Evolutionary conservation across 2,888 invertebrate genomes (phyloP).

Genomic region (Drosophila mayaguana): DNA sequence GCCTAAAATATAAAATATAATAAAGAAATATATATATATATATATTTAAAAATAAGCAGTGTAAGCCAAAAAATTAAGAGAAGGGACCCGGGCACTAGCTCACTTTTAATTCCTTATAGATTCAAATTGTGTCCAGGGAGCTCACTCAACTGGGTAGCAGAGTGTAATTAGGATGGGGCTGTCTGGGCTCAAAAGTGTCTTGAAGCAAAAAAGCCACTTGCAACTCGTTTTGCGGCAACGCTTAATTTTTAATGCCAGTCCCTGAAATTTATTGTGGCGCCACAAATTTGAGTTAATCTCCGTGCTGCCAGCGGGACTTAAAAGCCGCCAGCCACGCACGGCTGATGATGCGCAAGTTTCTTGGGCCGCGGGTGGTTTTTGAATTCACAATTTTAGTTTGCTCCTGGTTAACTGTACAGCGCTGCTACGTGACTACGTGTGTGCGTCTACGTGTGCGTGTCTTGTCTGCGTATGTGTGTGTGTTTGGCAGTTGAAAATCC

Average conservation of each 20-base stretch:
- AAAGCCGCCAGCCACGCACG: conserved; percentile 43
- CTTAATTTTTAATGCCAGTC: conserved; percentile 82
- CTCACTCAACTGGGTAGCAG: conserved; percentile 7
- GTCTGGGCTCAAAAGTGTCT: conserved; percentile 25
- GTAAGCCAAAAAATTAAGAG: too few species aligned
- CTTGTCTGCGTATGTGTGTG: neutral
- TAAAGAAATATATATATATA: too few species aligned
- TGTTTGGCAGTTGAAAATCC: conserved; percentile 42
- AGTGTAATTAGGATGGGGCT: conserved; percentile 58
- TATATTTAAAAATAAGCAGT: too few species aligned
- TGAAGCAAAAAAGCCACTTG: conserved; percentile 52
- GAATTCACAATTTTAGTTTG: conserved; percentile 1
- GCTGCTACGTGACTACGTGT: conserved; percentile 30
- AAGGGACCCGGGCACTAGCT: too few species aligned
- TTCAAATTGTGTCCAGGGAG: too few species aligned
- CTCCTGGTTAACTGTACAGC: conserved; percentile 43
- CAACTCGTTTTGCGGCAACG: conserved; percentile 58
- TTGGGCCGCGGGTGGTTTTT: conserved; percentile 41
- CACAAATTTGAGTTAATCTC: conserved; percentile 80
- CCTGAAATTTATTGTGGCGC: conserved; percentile 80
- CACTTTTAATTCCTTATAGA: too few species aligned
- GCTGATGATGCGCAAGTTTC: conserved; percentile 46
- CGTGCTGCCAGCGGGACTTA: conserved; percentile 60
- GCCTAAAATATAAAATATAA: too few species aligned
- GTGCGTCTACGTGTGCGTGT: neutral